Evolutionary conservation across 2,113 vertebrate genomes (phyloP).

Genomic region (Pachypanchax playfairii): DNA sequence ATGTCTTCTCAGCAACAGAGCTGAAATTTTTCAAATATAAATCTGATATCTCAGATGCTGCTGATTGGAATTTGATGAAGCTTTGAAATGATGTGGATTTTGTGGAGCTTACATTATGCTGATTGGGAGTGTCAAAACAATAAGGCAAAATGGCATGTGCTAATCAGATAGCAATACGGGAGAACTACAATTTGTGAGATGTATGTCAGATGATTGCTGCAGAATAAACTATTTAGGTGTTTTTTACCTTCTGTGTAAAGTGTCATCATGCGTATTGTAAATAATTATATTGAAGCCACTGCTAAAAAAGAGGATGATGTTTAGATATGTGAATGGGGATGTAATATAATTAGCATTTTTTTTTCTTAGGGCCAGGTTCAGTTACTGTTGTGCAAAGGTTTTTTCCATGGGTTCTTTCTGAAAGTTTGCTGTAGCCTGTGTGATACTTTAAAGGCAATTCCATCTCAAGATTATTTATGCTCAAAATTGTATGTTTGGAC

Average conservation of each 20-base stretch:
- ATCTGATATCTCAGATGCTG: constrained; percentile 20
- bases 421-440: too few relatives aligned
- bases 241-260: not conserved
- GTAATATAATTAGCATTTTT: too few relatives aligned
- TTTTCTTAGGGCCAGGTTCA: too few relatives aligned
- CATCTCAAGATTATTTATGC: too few relatives aligned
- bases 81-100: constrained; percentile 25
- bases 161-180: constrained; percentile 12
- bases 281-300: too few relatives aligned
- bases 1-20: constrained; percentile 22
- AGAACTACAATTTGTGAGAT: not conserved
- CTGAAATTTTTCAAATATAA: constrained; percentile 33
- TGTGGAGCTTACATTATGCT: not conserved
- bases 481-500: too few relatives aligned
- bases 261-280: too few relatives aligned
- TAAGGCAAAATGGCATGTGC: constrained; percentile 14
- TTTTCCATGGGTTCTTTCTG: too few relatives aligned
- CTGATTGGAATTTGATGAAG: constrained; percentile 47
- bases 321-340: too few relatives aligned
- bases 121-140: not conserved
- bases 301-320: too few relatives aligned
- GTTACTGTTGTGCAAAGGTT: too few relatives aligned
- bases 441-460: too few relatives aligned
- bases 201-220: not conserved
- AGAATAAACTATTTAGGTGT: not conserved